Evolutionary conservation across 2,113 vertebrate genomes (phyloP), one percentile per base, ranked within the genome.

Genomic region (Oenanthe oenanthe): DNA sequence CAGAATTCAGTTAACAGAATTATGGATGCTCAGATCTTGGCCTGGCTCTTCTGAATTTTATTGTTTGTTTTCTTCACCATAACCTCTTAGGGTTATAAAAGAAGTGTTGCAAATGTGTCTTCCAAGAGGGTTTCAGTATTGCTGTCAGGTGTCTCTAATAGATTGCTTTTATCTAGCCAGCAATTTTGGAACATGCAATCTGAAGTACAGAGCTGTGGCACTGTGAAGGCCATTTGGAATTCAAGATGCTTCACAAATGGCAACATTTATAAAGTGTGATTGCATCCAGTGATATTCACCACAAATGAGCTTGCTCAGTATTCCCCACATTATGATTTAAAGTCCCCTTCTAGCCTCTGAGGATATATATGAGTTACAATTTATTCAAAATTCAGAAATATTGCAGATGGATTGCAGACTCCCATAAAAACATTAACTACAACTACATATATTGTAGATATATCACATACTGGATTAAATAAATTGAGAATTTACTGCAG

Each of bases 321-420:
- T 10, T 87, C 48, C 67, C 77, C 60, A 28, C 34, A 48, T 54
- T 54, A 47, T 21, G 85, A 67, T 51, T 92, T 47, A 74, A 87
- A 91, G 58, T 57, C 2, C 1, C 60, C 32, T 93, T 84, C 61
- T 74, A 72, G 70, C 40, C 48, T 83, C 31, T 31, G 40, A 92
- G 57, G 65, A 81, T 65, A 50, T 26, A 68, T 20, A 61, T 62
- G n/a, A 87, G 25, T 67, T 38, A 81, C 13, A 42, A 60, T 38
- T n/a, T 85, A 73, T 70, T 92, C n/a, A 85, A 82, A 91, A 91
- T 73, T 89, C 83, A 92, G 74, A 92, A 96, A 79, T 72, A 77
- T 15, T 95, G 78, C 36, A 72, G 60, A 72, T 94, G 74, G 89
- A 80, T 91, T 95, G 54, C 79, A 84, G n/a, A 36, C 36, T 95